Evolutionary conservation across 30 jellyfish, hydroid and myxozoan species (phyloP), one percentile per base, ranked within the genome.

Genomic region (Hydractinia symbiolongicarpus): DNA sequence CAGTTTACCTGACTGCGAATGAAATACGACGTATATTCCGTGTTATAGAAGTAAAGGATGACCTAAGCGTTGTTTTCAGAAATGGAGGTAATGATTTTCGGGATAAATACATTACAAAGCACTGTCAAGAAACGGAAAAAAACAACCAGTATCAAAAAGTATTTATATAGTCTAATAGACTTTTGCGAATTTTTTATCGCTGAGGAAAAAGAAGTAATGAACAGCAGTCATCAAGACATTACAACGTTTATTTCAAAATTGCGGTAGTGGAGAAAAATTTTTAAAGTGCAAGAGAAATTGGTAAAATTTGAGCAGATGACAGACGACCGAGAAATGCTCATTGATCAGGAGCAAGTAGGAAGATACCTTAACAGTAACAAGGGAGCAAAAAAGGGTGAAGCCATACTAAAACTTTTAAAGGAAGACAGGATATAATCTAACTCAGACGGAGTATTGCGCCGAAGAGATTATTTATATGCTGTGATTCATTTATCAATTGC

Each of bases 391-490:
- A 71, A 71, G n/a, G 80, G 60, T 8, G 8, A 15, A 5, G 15
- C 56, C 9, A n/a, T 71, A 9, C 30, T 71, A 19, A 40, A 71
- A 30, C 9, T 20, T 7, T 71, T 30, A 7, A 64, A 13, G 0
- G 8, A 64, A 6, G 40, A 64, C 17, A n/a, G 40, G 30, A 19
- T 20, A 9, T 50, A 5, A 6, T 5, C 80, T 71, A 71, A 71
- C 60, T 20, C 56, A 50, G 54, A 20, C 80, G 56, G 80, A 20
- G n/a, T 30, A 30, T 71, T 20, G 61, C 56, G 56, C 54, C 13
- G n/a, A n/a, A 71, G 80, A 71, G 61, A 71, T 50, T 30, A 71
- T 71, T 20, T 71, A 15, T 20, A 20, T 50, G 54, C 61, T 11
- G 54, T 20, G 8, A 7, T 71, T 20, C 60, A 50, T 20, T 50